phyloP scores from a whole-genome alignment of 2,888 invertebrate species.

The Drosophila mulleri region DNA sequence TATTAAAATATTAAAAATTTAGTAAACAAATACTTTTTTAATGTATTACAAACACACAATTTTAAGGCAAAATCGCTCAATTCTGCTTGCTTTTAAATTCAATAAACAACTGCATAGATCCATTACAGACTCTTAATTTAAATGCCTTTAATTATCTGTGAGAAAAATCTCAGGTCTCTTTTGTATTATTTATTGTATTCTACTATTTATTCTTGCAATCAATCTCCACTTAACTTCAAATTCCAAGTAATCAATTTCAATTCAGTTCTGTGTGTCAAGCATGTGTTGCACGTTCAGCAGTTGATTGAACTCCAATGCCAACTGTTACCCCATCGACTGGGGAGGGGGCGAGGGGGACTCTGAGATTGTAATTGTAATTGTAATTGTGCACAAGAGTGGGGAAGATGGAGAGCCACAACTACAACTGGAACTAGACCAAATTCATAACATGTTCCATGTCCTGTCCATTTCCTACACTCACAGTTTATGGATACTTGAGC shows the following conservation, averaged over 20 bases:
- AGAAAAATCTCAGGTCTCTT: neutral
- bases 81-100: neutral
- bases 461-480: neutral
- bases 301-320: constrained; percentile 20
- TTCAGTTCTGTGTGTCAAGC: constrained; percentile 17
- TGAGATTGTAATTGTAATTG: constrained; percentile 12
- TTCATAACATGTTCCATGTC: constrained; percentile 8
- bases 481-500: constrained; percentile 44
- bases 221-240: constrained; percentile 11
- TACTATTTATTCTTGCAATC: neutral
- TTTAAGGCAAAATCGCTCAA: too few relatives aligned
- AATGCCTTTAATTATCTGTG: neutral
- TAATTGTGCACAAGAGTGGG: constrained; percentile 17
- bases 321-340: constrained; percentile 1
- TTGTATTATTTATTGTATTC: neutral
- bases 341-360: neutral
- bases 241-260: constrained; percentile 5
- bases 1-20: too few relatives aligned
- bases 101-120: neutral
- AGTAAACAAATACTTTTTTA: too few relatives aligned
- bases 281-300: constrained; percentile 4
- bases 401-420: neutral
- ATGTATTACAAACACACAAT: too few relatives aligned
- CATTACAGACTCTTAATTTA: neutral
- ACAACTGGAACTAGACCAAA: constrained; percentile 7